Percentiles rank a stretch among this genome's conserved stretches.
Evolutionary conservation across 64 coral and sea anemone species (phyloP).

Genomic region (Dendronephthya gigantea): DNA sequence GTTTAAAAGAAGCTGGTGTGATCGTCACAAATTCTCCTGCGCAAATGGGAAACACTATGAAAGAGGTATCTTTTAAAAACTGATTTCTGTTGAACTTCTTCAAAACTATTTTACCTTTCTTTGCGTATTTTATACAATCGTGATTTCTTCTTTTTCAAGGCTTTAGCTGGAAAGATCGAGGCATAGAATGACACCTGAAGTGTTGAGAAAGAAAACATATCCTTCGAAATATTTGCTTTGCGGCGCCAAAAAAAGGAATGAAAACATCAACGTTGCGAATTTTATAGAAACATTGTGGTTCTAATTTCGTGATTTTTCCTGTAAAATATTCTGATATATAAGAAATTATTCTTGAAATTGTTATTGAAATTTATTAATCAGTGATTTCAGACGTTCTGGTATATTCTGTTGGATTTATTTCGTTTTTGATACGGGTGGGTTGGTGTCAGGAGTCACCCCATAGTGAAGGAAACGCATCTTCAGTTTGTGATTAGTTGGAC

Average conservation of each 20-base stretch:
- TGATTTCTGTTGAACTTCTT: not conserved
- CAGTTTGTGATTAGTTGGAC: too few relatives aligned
- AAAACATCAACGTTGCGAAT: not conserved
- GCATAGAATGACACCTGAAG: too few relatives aligned
- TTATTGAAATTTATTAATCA: not conserved
- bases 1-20: not conserved
- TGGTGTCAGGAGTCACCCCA: too few relatives aligned
- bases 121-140: too few relatives aligned
- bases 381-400: not conserved
- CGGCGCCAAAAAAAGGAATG: too few relatives aligned
- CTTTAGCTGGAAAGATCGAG: too few relatives aligned
- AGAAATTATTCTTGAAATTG: not conserved
- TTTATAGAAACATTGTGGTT: not conserved
- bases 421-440: too few relatives aligned
- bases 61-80: not conserved
- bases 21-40: constrained; percentile 9
- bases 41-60: constrained; percentile 2
- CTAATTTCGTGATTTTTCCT: not conserved
- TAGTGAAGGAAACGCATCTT: too few relatives aligned
- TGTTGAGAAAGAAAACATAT: too few relatives aligned
- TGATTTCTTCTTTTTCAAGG: too few relatives aligned
- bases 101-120: too few relatives aligned
- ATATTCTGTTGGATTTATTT: not conserved
- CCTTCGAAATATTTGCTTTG: too few relatives aligned
- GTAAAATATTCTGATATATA: not conserved